Evolutionary conservation across 2,113 vertebrate species (phyloP).

Genomic region (Chaetorhynchus papuensis): DNA sequence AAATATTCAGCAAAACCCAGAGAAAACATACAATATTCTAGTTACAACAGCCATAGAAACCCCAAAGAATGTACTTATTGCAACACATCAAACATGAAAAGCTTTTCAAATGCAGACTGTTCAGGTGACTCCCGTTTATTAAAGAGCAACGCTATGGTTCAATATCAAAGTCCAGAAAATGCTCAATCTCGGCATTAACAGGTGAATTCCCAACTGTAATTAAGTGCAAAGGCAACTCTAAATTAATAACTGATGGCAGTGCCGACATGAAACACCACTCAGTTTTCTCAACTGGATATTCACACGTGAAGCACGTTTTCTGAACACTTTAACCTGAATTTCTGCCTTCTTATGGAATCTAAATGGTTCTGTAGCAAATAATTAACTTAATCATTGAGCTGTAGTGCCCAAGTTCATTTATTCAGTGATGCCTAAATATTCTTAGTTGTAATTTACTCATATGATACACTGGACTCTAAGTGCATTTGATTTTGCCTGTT

Average conservation of each 20-base stretch:
- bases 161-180: neutral
- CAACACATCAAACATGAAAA: slow-evolving; percentile 9
- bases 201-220: neutral
- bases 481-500: neutral
- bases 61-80: neutral
- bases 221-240: slow-evolving; percentile 5
- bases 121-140: neutral
- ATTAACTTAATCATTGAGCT: neutral
- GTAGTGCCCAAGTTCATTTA: neutral
- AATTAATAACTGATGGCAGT: neutral
- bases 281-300: neutral
- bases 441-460: neutral
- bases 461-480: neutral
- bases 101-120: slow-evolving; percentile 79
- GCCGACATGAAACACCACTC: neutral
- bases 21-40: neutral
- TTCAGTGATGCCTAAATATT: neutral
- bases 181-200: neutral
- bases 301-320: neutral
- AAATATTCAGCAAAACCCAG: neutral
- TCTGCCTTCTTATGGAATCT: neutral
- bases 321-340: neutral
- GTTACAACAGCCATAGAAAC: neutral
- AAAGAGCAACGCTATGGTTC: neutral
- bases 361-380: neutral